Evolutionary conservation across 1,140 invertebrate species (phyloP).

Genomic region (Phymastichus coffea): DNA sequence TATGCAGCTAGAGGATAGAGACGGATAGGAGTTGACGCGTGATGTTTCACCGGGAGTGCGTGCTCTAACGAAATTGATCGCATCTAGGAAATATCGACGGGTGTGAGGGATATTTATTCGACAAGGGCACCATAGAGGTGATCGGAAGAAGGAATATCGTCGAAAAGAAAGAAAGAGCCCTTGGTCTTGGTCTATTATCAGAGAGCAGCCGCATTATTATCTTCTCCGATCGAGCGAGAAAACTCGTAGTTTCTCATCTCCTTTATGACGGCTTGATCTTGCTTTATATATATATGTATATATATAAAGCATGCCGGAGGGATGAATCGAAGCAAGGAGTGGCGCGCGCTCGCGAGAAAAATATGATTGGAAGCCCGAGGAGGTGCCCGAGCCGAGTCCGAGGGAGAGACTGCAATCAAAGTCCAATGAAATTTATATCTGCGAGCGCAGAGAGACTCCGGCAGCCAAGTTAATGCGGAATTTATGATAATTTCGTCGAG

Average conservation of each 20-base stretch:
- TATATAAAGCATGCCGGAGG: too few relatives aligned
- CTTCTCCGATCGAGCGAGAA: constrained; percentile 16
- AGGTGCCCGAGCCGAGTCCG: too few relatives aligned
- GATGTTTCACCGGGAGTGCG: too few relatives aligned
- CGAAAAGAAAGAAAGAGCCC: too few relatives aligned
- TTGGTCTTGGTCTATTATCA: constrained; percentile 12
- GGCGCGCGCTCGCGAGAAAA: not conserved
- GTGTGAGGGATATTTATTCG: too few relatives aligned
- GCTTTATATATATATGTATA: too few relatives aligned
- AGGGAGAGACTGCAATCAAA: constrained; percentile 37
- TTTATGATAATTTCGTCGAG: constrained; percentile 42
- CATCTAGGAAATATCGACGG: too few relatives aligned
- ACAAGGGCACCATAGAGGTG: too few relatives aligned
- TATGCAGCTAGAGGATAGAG: too few relatives aligned
- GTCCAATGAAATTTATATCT: constrained; percentile 46
- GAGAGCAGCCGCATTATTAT: constrained; percentile 10
- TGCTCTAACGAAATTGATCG: too few relatives aligned
- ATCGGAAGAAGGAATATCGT: too few relatives aligned
- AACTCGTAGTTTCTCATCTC: constrained; percentile 20
- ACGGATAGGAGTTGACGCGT: too few relatives aligned
- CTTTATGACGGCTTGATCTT: constrained; percentile 13
- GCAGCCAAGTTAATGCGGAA: constrained; percentile 38
- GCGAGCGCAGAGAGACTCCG: constrained; percentile 24
- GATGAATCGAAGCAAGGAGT: not conserved
- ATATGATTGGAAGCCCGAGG: constrained; percentile 20